Conservation (phyloP, 2,888 invertebrate genomes). For the Galerucella pusilla region DNA sequence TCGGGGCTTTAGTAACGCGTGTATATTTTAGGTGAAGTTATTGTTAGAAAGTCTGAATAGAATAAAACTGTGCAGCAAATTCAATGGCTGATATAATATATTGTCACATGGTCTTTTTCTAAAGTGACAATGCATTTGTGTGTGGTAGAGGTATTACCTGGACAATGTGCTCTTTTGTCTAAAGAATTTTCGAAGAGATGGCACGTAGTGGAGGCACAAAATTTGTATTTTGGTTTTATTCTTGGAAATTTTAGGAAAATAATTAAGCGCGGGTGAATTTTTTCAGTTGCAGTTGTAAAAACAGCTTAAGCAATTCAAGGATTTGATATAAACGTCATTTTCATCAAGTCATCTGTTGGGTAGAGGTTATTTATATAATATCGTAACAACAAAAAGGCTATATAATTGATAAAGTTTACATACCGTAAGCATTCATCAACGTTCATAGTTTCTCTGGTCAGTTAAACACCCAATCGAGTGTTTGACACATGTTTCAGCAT, state of each 20-base stretch:
- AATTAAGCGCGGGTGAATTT: background rate
- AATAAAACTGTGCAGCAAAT: slow-evolving; percentile 65
- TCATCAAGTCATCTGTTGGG: no score
- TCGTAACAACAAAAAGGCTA: no score
- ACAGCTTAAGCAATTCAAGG: no score
- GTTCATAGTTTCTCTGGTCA: no score
- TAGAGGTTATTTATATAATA: no score
- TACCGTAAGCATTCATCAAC: no score
- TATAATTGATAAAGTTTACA: no score
- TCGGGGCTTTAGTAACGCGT: slow-evolving; percentile 66
- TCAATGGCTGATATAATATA: slow-evolving; percentile 66
- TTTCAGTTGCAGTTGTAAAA: no score
- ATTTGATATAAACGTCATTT: no score
- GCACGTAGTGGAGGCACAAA: slow-evolving; percentile 15
- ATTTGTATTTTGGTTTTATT: slow-evolving; percentile 21
- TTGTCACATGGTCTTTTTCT: slow-evolving; percentile 65
- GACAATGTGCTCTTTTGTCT: slow-evolving; percentile 42
- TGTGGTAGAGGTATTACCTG: slow-evolving; percentile 55
- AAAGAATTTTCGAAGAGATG: slow-evolving; percentile 31
- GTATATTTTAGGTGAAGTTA: slow-evolving; percentile 64
- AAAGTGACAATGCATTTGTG: slow-evolving; percentile 64
- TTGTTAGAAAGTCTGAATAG: slow-evolving; percentile 58
- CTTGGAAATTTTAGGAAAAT: slow-evolving; percentile 13
- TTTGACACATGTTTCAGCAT: no score
- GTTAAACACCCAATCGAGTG: no score